Evolutionary conservation across 1,140 invertebrate species (phyloP), one percentile per base, ranked within the genome.

Genomic region (Samia ricini): DNA sequence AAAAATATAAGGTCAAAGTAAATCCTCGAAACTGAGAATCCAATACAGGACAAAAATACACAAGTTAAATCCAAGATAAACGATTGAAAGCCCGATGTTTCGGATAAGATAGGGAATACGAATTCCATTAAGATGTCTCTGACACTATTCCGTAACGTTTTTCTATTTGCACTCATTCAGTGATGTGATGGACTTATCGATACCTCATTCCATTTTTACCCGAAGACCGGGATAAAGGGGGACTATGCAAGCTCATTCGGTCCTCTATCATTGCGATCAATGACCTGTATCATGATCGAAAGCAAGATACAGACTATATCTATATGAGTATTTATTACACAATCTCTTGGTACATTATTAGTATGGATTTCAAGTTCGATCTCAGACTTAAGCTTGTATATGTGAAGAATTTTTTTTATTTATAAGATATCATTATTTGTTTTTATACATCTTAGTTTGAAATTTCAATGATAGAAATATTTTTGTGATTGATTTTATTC

Each of bases 81-180:
- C 55, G 48, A 55, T 61, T 26, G 49, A 51, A 62, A 51, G 29
- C 60, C 20, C 49, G 55, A 61, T 66, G 60, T 66, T 66, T 61
- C 51, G 21, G 49, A 56, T 52, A 29, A 66, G 60, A 52, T 18
- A 21, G 36, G 18, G 26, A 52, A 66, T 57, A 55, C 49, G 64
- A 62, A 66, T 66, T 66, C 64, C 64, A 66, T 66, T 66, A 66
- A 66, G 61, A 66, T 66, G 64, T 66, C 64, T 55, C 15, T 66
- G 64, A 55, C 64, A 66, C 64, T 66, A 66, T 66, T 62, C 55
- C 19, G 60, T 66, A 58, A 66, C 58, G 54, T 66, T 66, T 66
- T 66, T 66, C 64, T 66, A 62, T 65, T 65, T 61, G 52, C 50
- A 51, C 48, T 57, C 18, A 1, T 5, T 23, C 42, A 66, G 64